Base-by-base conservation (phyloP, 92 coral and sea anemone species). In the Siderastrea siderea region DNA sequence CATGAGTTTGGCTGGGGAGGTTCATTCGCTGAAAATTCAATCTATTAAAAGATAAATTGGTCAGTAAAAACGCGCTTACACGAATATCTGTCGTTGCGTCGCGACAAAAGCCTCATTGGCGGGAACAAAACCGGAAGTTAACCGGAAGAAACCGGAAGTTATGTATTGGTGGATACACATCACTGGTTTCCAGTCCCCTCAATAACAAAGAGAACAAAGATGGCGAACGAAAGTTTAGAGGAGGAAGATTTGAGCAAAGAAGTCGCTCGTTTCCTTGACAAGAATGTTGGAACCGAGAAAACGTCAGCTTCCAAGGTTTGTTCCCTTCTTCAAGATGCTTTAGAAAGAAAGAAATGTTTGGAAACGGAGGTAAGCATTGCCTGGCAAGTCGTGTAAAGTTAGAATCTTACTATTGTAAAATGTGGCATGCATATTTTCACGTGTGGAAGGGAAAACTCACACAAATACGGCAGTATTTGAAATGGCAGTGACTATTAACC, bases 251-350 rank as follows among this genome's bases (percentile, higher is more conserved):
- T 86, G 70, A 75, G 77, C 47, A 50, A 17, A 49, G 58, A 90
- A 66, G 87, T 90, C 43, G 76, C 91, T 67, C 61, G 68, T 86
- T 90, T 90, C 77, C 80, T 90, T 13, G 83, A 90, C 10, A 68
- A 90, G 60, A 81, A 80, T 54, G 55, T 90, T 12, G 93, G 84
- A 26, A 80, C 68, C 12, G 91, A 74, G 46, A 81, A 74, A 13
- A 60, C 79, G 9, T 75, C 93, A 45, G 26, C 87, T 46, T n/a
- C 84, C 47, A 75, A 69, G 47, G 71, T 90, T 65, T 67, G 59
- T 19, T 51, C 61, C 16, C 74, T 90, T n/a, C 87, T 90, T 6
- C 80, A 86, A 26, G 87, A 90, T 55, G 77, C 74, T 43, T 60
- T 74, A 69, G 76, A 80, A 75, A 90, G 75, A 72, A 90, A 87